A percentile compares a stretch with the other conserved stretches of the same genome.
phyloP scores from a whole-genome alignment of 2,113 vertebrate genomes.

The Tinamus guttatus region DNA sequence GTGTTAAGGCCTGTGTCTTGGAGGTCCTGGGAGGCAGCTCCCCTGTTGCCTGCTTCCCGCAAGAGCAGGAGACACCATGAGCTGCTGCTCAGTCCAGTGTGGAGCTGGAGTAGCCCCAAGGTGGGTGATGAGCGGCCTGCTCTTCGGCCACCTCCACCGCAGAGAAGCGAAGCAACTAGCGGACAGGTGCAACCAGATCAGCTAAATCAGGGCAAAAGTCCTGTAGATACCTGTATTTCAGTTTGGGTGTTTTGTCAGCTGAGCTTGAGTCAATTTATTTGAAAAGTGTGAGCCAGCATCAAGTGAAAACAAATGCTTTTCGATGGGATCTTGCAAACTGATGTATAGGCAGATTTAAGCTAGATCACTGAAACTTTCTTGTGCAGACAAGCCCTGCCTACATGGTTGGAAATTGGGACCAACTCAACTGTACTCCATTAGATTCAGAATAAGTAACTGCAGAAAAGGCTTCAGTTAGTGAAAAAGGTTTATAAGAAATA shows the following conservation, averaged over 20 bases:
- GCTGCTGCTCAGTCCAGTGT: not conserved
- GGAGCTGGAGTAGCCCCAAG: not conserved
- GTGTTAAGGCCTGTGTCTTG: not conserved
- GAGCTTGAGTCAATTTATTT: not conserved
- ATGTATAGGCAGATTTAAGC: not conserved
- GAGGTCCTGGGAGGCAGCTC: not conserved
- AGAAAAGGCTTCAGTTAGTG: not conserved
- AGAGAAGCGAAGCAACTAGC: not conserved
- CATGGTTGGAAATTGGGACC: not conserved
- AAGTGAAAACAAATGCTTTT: not conserved
- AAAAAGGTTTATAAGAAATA: not conserved
- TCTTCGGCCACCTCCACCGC: not conserved
- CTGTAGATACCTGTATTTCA: not conserved
- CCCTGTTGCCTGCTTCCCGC: not conserved
- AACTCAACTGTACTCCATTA: not conserved
- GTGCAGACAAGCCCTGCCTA: not conserved
- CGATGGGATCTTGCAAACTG: not conserved
- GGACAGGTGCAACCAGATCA: not conserved
- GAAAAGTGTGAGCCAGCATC: not conserved
- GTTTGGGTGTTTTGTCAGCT: not conserved
- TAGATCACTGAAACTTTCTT: not conserved
- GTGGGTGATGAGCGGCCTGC: not conserved
- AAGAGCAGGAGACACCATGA: not conserved
- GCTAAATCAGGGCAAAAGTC: not conserved
- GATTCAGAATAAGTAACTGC: not conserved